Base-by-base conservation (phyloP, 2,113 vertebrate species). In the Halcyon malimbica region DNA sequence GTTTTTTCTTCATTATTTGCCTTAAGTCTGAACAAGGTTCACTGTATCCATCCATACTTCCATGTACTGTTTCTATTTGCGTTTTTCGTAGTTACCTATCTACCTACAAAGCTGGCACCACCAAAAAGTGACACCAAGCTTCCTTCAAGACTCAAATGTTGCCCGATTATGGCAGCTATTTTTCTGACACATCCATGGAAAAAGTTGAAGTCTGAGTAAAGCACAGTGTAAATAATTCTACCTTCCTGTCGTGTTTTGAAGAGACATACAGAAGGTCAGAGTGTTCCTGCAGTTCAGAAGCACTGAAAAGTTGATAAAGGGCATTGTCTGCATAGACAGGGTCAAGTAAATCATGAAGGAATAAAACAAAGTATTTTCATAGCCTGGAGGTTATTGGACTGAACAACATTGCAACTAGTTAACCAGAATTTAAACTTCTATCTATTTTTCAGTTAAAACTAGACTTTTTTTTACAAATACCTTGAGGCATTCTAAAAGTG, bases 231-330 rank as follows among this genome's bases (percentile, higher is more conserved):
- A 85, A 59, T 88, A 91, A 94, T 94, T 93, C 63, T 93, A 71
- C 51, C 76, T 93, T 54, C 33, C 60, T 93, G 57, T 94, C 62
- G 69, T n/a, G 79, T 83, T 90, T 80, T 90, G 80, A 83, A 93
- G 92, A 81, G 65, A 15, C 42, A 23, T 71, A 31, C 33, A 68
- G 79, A 87, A 92, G 80, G 83, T 90, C 71, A 81, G 35, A 86
- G 24, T 48, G 33, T 90, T 93, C 48, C 16, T 60, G 62, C 77
- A 89, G 78, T 89, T 50, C 41, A 62, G 69, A 94, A 83, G 28
- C 15, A n/a, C 67, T 71, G 69, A 70, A 71, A 78, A 86, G 31
- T 16, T 87, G 69, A 71, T 84, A 69, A 87, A 92, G 53, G 77
- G 13, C 65, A 73, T 89, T 81, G 64, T 67, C 35, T 91, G n/a